Base-by-base conservation (phyloP, 2,888 invertebrate species). In the Isotomurus palustris region DNA sequence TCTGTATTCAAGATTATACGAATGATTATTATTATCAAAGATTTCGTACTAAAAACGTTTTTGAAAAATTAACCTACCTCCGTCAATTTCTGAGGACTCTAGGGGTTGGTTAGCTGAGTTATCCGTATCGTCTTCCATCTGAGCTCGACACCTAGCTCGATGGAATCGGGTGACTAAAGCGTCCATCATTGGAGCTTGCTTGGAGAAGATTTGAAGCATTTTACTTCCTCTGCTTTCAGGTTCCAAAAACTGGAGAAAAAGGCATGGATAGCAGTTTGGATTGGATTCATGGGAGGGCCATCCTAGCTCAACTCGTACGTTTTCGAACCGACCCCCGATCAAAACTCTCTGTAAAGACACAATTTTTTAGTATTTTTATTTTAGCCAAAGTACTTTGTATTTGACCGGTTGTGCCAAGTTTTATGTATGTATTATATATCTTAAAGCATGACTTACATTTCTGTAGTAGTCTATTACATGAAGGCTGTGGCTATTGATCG, bases 291-390 rank as follows among this genome's bases (percentile, higher is more conserved):
- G 87, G 1, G 88, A 88, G 0, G 90, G 87, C 72, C 91, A 84
- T 0, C 91, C 91, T 75, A 88, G 88, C 75, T 93, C 92, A 92
- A 94, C 95, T 17, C 89, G 91, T 66, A 95, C 77, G 72, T 94
- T 90, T 72, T 91, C 89, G 72, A 89, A 94, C 44, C 87, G 83
- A 47, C 94, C 79, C 24, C 92, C 91, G 48, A 93, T 78, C 36
- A 92, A 77, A 44, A 92, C 82, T 62, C 87, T 87, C 92, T 92
- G 75, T 24, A 75, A 74, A 57, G 64, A n/a, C n/a, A n/a, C n/a
- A n/a, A n/a, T n/a, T n/a, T n/a, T n/a, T n/a, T n/a, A n/a, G 6
- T 10, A 17, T 40, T 17, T 40, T 10, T 17, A 40, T n/a, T 40
- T 40, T n/a, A 40, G n/a, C n/a, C 6, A 17, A 5, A n/a, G n/a